A percentile compares a stretch with the other conserved stretches of the same genome.
Evolutionary conservation across 2,888 invertebrate genomes (phyloP).

Genomic region (Dendrolimus houi): DNA sequence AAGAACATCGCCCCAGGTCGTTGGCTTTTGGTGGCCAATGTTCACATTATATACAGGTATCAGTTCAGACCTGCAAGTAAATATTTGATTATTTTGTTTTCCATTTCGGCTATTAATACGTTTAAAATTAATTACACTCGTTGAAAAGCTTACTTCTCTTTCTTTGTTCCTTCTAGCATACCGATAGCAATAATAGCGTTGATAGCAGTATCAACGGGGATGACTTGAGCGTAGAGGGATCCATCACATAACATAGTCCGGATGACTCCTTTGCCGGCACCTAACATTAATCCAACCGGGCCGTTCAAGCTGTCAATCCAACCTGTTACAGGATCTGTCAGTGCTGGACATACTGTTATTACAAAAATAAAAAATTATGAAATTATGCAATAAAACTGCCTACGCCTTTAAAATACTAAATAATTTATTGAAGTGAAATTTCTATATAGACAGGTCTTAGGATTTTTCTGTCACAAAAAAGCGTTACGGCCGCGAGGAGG

Average conservation of each 20-base stretch:
- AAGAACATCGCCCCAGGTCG: conserved; percentile 91
- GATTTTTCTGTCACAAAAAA: no score
- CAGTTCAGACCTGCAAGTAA: conserved; percentile 68
- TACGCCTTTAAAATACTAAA: no score
- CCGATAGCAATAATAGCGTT: conserved; percentile 85
- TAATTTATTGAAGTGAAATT: no score
- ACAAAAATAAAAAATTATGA: not conserved
- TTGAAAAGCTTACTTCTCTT: conserved; percentile 49
- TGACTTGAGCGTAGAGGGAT: conserved; percentile 80
- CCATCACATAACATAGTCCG: conserved; percentile 88
- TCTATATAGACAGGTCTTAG: no score
- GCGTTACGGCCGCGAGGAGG: no score
- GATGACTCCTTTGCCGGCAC: conserved; percentile 90
- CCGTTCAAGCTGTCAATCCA: conserved; percentile 97
- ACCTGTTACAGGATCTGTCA: conserved; percentile 83
- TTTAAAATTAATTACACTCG: not conserved
- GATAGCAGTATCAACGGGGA: conserved; percentile 88
- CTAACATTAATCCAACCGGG: conserved; percentile 88
- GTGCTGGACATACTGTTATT: conserved; percentile 62
- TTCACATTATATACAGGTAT: conserved; percentile 94
- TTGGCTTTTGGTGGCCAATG: conserved; percentile 85
- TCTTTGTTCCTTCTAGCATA: conserved; percentile 76
- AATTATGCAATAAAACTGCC: no score
- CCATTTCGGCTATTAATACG: not conserved
- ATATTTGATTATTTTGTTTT: no score